These are phyloP conservation scores for Brenthis daphne DNA, from an alignment of 2,888 invertebrate genomes.

Conservation along the genomic window DNA sequence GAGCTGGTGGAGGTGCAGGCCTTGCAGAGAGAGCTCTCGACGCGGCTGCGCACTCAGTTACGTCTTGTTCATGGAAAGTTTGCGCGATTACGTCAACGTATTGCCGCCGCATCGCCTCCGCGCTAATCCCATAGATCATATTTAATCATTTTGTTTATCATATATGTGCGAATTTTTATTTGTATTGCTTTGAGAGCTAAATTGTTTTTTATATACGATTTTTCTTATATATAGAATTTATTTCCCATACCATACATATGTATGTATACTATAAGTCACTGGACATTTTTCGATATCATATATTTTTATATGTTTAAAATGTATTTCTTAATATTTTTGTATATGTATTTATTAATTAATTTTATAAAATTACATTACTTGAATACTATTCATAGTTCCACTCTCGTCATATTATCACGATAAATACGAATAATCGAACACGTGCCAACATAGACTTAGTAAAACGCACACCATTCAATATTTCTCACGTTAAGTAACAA, in stretches of 20 bases:
- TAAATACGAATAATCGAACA: constrained; percentile 36
- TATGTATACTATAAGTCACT: not conserved
- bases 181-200: not conserved
- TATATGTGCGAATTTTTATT: not conserved
- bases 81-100: constrained; percentile 86
- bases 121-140: constrained; percentile 44
- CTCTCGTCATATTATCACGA: constrained; percentile 3
- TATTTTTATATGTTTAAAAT: constrained; percentile 16
- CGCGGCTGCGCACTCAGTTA: constrained; percentile 87
- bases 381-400: constrained; percentile 1
- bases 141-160: too few species aligned
- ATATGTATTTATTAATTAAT: not conserved
- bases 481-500: constrained; percentile 22
- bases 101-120: constrained; percentile 79
- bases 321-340: constrained; percentile 15
- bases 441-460: constrained; percentile 39
- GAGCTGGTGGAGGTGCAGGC: constrained; percentile 91
- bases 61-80: constrained; percentile 88
- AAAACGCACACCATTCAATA: constrained; percentile 23
- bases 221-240: not conserved
- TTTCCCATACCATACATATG: not conserved
- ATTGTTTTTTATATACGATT: not conserved
- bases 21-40: constrained; percentile 89
- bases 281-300: not conserved
- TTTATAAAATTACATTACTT: not conserved